phyloP scores from a whole-genome alignment of 2,113 vertebrate genomes.

The Clarias gariepinus region DNA sequence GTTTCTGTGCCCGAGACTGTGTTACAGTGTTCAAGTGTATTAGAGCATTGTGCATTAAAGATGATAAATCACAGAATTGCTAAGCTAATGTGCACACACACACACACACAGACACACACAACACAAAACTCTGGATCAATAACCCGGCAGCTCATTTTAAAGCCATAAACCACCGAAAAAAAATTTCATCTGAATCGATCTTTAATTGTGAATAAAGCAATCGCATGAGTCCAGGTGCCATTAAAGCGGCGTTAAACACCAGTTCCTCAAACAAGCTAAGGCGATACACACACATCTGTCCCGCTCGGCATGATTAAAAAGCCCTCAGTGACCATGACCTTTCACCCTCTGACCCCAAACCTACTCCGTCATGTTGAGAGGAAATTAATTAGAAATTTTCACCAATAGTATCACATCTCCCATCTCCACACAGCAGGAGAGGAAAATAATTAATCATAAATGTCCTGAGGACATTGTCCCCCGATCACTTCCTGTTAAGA shows the following conservation, averaged over 20 bases:
- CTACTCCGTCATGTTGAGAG: slow-evolving; percentile 38
- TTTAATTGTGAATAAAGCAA: slow-evolving; percentile 44
- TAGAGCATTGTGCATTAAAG: not conserved
- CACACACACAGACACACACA: not conserved
- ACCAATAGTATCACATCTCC: slow-evolving; percentile 18
- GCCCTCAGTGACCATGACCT: slow-evolving; percentile 33
- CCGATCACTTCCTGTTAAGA: slow-evolving; percentile 1
- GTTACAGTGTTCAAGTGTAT: not conserved
- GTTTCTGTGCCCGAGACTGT: no score
- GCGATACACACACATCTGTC: slow-evolving; percentile 34
- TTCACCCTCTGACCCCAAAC: slow-evolving; percentile 27
- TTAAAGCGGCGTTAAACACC: slow-evolving; percentile 38
- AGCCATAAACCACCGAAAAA: slow-evolving; percentile 28
- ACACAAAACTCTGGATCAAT: slow-evolving; percentile 13
- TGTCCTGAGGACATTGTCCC: not conserved
- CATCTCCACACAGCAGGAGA: slow-evolving; percentile 14
- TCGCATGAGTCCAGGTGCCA: slow-evolving; percentile 7
- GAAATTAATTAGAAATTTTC: slow-evolving; percentile 47
- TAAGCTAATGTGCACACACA: not conserved
- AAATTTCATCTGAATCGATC: slow-evolving; percentile 31
- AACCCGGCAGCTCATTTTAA: slow-evolving; percentile 22
- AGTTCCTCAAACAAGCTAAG: slow-evolving; percentile 10
- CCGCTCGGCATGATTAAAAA: slow-evolving; percentile 41
- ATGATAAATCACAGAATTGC: not conserved
- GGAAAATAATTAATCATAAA: slow-evolving; percentile 24